These are phyloP conservation scores for Axea sp. DNA, from an alignment of 2,888 invertebrate genomes.

Conservation along the genomic window DNA sequence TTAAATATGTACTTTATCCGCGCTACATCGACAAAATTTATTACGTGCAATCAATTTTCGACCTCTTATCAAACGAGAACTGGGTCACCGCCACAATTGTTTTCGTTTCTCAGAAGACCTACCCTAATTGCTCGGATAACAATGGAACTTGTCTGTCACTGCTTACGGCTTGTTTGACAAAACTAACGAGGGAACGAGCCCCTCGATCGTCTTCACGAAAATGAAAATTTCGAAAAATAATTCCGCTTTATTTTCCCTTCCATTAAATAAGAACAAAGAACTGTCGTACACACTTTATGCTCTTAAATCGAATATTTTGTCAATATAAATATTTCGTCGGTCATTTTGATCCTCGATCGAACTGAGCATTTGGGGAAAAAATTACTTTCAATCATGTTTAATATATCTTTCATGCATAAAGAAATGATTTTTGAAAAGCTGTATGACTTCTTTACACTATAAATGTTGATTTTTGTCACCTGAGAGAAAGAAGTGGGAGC, in stretches of 20 bases:
- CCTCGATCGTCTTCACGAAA: neutral
- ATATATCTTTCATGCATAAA: no score
- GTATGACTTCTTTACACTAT: no score
- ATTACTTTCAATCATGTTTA: no score
- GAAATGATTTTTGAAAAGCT: no score
- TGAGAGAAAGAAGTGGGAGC: no score
- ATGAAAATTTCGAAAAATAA: neutral
- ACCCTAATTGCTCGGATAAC: constrained; percentile 40
- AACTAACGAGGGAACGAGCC: constrained; percentile 18
- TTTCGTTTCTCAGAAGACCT: constrained; percentile 23
- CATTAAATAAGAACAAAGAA: constrained; percentile 20
- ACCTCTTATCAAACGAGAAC: constrained; percentile 39
- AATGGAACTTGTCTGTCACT: constrained; percentile 28
- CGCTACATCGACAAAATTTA: constrained; percentile 20
- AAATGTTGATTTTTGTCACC: no score
- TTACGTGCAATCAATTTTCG: constrained; percentile 36
- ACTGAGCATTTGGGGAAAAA: no score
- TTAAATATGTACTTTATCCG: constrained; percentile 14
- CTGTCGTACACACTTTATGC: neutral
- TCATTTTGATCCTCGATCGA: no score
- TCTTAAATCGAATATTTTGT: constrained; percentile 14
- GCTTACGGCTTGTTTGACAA: constrained; percentile 28
- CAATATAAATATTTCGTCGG: no score
- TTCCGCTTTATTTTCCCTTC: constrained; percentile 13
- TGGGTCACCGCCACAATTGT: constrained; percentile 26